Evolutionary conservation across 2,888 invertebrate genomes (phyloP), one percentile per base, ranked within the genome.

Genomic region (Odontocerum albicorne): DNA sequence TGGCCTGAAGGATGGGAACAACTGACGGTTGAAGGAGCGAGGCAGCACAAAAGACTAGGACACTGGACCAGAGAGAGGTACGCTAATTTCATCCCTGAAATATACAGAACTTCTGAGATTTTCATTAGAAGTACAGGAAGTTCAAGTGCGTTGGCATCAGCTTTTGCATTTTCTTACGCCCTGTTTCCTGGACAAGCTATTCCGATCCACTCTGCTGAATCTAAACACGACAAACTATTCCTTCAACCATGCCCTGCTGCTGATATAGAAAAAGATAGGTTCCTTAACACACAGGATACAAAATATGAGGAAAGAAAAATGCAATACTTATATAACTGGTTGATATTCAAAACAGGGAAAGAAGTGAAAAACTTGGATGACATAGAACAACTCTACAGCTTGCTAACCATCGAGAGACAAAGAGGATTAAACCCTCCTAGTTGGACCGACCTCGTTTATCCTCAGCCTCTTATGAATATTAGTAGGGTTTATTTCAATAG

Each of bases 1-100:
- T 60, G 55, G 55, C 60, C 60, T 4, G 55, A 60, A 46, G 60
- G 60, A 31, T 49, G 45, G 51, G 43, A 45, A 39, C 53, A 58
- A 13, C 49, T 60, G 13, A 60, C 60, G 2, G 40, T 20, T 2
- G 50, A 44, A 13, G 60, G 60, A 6, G 44, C 44, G 12, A 15
- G 35, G 13, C 60, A 60, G 22, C 40, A 51, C 44, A 45, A 45
- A 31, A 20, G 36, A 1, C 39, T 58, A 2, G 60, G 60, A 2
- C 12, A n/a, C 3, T 21, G 49, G 43, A 15, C 55, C 2, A 35
- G 53, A 10, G 17, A 43, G 7, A 32, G 53, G 8, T 60, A 60
- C 20, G 6, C 49, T 2, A n/a, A 35, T 4, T 22, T 46, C 17
- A 44, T 60, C 13, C 54, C 60, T 2, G 4, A 12, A 4, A 20